These are phyloP conservation scores for Yponomeuta evonymella DNA, from an alignment of 2,888 invertebrate genomes.

Conservation along the genomic window DNA sequence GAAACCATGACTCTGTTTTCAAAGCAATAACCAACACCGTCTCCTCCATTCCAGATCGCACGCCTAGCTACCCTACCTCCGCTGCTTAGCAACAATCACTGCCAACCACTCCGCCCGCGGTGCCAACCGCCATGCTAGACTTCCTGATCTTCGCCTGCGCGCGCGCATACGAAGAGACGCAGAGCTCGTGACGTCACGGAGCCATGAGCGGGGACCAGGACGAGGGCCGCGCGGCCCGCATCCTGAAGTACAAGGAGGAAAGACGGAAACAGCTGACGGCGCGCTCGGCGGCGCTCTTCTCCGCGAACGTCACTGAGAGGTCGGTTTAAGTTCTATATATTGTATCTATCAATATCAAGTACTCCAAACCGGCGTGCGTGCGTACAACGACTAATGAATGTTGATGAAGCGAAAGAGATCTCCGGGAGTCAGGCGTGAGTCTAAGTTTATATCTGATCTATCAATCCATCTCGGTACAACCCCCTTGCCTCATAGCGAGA, in stretches of 20 bases:
- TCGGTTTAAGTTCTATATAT: slow-evolving; percentile 27
- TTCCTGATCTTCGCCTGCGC: slow-evolving; percentile 45
- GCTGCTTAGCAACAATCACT: slow-evolving; percentile 58
- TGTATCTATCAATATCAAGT: no score
- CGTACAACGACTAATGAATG: no score
- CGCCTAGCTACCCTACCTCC: slow-evolving; percentile 36
- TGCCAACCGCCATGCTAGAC: slow-evolving; percentile 53
- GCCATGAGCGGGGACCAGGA: slow-evolving; percentile 63
- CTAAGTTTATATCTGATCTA: no score
- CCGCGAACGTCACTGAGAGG: slow-evolving; percentile 78
- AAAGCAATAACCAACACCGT: neutral
- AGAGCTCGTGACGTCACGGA: slow-evolving; percentile 55
- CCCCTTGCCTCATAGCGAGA: no score
- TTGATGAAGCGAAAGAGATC: no score
- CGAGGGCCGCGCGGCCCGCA: slow-evolving; percentile 77
- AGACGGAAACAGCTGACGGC: slow-evolving; percentile 80
- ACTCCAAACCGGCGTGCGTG: no score
- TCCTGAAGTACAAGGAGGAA: slow-evolving; percentile 84
- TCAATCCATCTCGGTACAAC: no score
- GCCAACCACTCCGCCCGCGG: slow-evolving; percentile 65
- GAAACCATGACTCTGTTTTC: no score
- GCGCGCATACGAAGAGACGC: slow-evolving; percentile 37
- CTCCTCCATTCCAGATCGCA: slow-evolving; percentile 15
- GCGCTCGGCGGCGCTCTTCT: slow-evolving; percentile 77
- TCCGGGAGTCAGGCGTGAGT: no score